A percentile compares a stretch with the other conserved stretches of the same genome.
phyloP scores from a whole-genome alignment of 1,140 invertebrate species.

The Dendrolimus punctatus region DNA sequence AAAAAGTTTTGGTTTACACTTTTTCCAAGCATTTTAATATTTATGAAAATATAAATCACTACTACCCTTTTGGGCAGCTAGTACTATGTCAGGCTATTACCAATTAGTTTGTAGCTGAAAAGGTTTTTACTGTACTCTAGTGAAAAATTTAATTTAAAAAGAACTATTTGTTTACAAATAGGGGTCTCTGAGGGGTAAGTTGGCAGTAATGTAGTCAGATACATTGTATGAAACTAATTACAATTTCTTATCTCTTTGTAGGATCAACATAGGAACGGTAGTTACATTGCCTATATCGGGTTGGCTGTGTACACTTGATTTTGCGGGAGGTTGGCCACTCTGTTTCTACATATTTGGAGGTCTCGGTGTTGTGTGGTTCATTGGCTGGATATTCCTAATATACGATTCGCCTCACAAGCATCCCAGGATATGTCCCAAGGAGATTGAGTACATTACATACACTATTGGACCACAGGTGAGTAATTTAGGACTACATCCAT shows the following conservation, averaged over 20 bases:
- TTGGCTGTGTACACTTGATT: slow-evolving; percentile 79
- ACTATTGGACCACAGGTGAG: slow-evolving; percentile 66
- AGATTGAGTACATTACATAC: slow-evolving; percentile 79
- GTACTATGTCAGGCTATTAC: too few relatives aligned
- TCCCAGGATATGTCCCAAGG: slow-evolving; percentile 82
- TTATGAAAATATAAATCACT: neutral
- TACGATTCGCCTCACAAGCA: slow-evolving; percentile 85
- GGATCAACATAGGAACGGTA: slow-evolving; percentile 83
- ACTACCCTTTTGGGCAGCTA: too few relatives aligned
- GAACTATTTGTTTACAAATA: neutral
- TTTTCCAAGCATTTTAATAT: slow-evolving; percentile 1
- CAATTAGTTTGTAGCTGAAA: too few relatives aligned
- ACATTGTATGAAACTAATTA: neutral
- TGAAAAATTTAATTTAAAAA: neutral
- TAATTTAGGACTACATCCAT: neutral
- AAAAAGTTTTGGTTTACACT: too few relatives aligned
- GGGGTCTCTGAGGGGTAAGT: neutral
- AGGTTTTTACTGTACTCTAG: too few relatives aligned
- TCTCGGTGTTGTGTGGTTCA: slow-evolving; percentile 85
- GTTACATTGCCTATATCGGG: slow-evolving; percentile 83
- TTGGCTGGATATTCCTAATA: slow-evolving; percentile 81
- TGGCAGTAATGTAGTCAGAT: neutral
- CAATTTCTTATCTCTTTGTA: slow-evolving; percentile 39
- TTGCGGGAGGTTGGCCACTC: slow-evolving; percentile 82
- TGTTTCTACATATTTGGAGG: slow-evolving; percentile 86